Conservation (phyloP, 1,140 invertebrate species). For the Prorops nasuta region DNA sequence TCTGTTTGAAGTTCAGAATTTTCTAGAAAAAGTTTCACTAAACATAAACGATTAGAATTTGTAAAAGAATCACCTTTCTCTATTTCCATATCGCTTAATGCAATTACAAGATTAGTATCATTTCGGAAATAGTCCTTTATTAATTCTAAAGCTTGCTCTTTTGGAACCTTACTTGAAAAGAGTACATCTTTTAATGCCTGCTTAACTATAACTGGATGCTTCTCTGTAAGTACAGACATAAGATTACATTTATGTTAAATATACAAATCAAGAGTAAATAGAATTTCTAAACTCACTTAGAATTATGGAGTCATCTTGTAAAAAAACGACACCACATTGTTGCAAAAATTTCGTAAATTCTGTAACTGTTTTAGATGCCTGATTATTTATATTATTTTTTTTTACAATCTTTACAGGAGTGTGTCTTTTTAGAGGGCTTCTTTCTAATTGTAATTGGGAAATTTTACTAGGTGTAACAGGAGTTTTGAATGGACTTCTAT, state of each 20-base stretch:
- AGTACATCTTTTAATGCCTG: constrained; percentile 38
- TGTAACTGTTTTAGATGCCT: too few species aligned
- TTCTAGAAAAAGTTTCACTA: constrained; percentile 43
- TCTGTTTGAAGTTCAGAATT: constrained; percentile 40
- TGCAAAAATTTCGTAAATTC: too few species aligned
- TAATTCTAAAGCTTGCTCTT: constrained; percentile 30
- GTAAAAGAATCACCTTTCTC: constrained; percentile 21
- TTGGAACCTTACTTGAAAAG: constrained; percentile 17
- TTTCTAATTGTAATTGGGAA: too few species aligned
- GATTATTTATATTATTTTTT: too few species aligned
- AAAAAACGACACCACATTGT: too few species aligned
- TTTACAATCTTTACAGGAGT: too few species aligned
- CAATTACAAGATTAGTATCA: constrained; percentile 38
- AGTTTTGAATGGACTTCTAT: too few species aligned
- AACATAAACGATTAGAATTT: constrained; percentile 27
- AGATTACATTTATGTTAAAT: not conserved
- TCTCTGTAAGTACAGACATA: constrained; percentile 24
- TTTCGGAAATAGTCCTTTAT: constrained; percentile 39
- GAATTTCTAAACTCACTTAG: not conserved
- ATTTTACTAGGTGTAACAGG: too few species aligned
- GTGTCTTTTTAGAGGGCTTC: too few species aligned
- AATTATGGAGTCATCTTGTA: not conserved
- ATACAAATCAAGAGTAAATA: not conserved
- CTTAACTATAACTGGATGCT: constrained; percentile 26
- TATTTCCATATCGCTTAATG: constrained; percentile 34